Percentiles rank a stretch among this genome's conserved stretches.
phyloP scores from a whole-genome alignment of 2,113 vertebrate species.

The Bubo bubo region DNA sequence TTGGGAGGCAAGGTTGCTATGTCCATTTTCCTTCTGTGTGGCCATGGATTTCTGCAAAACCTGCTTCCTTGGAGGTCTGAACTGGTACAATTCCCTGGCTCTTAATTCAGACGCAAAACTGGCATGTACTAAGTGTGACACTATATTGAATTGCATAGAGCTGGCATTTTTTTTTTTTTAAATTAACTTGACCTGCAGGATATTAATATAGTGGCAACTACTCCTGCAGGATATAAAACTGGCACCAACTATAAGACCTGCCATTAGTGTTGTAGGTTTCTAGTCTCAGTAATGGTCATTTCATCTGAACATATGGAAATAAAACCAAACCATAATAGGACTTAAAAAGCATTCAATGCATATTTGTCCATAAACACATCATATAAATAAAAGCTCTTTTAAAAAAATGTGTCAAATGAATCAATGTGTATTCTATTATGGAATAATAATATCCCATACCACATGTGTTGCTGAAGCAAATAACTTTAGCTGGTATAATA shows the following conservation, averaged over 20 bases:
- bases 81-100: background rate
- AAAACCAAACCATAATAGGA: conserved; percentile 67
- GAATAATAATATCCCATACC: conserved; percentile 71
- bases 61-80: conserved; percentile 36
- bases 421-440: conserved; percentile 72
- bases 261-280: conserved; percentile 37
- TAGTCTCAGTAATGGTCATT: conserved; percentile 59
- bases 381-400: conserved; percentile 72
- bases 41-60: background rate
- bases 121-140: conserved; percentile 20
- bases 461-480: conserved; percentile 44
- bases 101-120: conserved; percentile 17
- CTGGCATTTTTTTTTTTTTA: background rate
- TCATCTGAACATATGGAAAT: conserved; percentile 76
- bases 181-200: conserved; percentile 69
- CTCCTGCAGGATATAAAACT: conserved; percentile 48
- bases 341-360: conserved; percentile 69
- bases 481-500: conserved; percentile 62
- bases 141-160: conserved; percentile 49
- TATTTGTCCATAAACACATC: conserved; percentile 74
- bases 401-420: conserved; percentile 68
- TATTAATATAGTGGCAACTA: conserved; percentile 73
- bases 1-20: background rate
- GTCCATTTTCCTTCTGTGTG: background rate
- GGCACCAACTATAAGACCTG: conserved; percentile 62